Conservation (phyloP, 2,113 vertebrate species). For the Xyrauchen texanus region DNA sequence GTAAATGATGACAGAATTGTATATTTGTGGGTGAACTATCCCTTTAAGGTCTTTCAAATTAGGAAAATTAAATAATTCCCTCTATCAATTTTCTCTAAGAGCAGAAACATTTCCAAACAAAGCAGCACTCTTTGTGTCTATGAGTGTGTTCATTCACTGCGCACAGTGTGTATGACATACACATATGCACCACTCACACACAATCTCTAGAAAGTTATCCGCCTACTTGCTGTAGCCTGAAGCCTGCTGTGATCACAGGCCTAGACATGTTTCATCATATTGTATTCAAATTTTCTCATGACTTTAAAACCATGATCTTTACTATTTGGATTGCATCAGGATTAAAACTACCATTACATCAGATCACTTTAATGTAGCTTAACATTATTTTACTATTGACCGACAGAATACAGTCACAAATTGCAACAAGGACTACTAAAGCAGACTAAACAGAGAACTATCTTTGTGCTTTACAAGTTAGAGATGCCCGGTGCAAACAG, state of each 20-base stretch:
- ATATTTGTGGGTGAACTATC: too few species aligned
- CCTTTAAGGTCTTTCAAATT: too few species aligned
- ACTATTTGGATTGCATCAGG: neutral
- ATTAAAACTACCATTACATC: neutral
- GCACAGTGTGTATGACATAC: neutral
- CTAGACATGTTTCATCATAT: constrained; percentile 31
- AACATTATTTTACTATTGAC: too few species aligned
- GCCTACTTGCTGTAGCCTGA: constrained; percentile 7
- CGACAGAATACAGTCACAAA: too few species aligned
- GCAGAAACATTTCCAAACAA: neutral
- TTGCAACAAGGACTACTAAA: too few species aligned
- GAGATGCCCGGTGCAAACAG: too few species aligned
- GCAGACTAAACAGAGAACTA: too few species aligned
- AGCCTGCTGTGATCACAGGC: constrained; percentile 16
- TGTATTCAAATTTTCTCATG: constrained; percentile 16
- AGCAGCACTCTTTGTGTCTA: neutral
- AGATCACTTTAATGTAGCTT: neutral
- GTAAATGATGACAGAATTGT: too few species aligned
- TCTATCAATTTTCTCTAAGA: neutral
- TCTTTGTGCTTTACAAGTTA: too few species aligned
- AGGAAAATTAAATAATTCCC: neutral
- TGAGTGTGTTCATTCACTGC: neutral
- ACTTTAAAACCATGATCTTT: constrained; percentile 9
- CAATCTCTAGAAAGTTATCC: constrained; percentile 19
- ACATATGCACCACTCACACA: constrained; percentile 6